A percentile compares a stretch with the other conserved stretches of the same genome.
Evolutionary conservation across 2,888 invertebrate species (phyloP).

Genomic region (Stratiomys singularior): DNA sequence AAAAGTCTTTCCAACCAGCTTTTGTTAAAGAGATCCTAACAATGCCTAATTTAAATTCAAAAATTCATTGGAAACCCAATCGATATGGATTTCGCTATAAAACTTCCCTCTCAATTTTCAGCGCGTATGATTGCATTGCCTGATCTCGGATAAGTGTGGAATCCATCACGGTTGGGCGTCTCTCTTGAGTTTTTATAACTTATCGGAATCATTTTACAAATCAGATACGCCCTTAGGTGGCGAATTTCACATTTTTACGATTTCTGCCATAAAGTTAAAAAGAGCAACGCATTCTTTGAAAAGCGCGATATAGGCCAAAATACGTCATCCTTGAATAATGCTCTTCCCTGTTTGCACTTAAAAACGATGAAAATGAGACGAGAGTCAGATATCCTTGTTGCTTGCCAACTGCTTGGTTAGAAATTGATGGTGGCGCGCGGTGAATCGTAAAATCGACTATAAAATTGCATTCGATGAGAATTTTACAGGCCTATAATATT

Average conservation of each 20-base stretch:
- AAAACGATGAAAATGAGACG: conserved; percentile 10
- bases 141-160: not conserved
- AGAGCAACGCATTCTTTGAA: conserved; percentile 6
- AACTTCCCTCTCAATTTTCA: too few relatives aligned
- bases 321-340: not conserved
- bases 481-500: conserved; percentile 44
- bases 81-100: too few relatives aligned
- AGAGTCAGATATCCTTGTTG: not conserved
- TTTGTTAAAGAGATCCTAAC: too few relatives aligned
- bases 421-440: conserved; percentile 11
- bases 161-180: not conserved
- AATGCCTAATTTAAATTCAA: too few relatives aligned
- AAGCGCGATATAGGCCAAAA: conserved; percentile 8
- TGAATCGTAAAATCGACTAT: conserved; percentile 45
- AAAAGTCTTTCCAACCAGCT: too few relatives aligned
- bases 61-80: too few relatives aligned
- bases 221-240: conserved; percentile 45
- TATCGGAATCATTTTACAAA: conserved; percentile 40
- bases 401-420: conserved; percentile 1
- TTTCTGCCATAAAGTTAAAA: conserved; percentile 41
- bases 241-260: conserved; percentile 37
- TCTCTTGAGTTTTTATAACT: conserved; percentile 9
- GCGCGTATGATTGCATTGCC: too few relatives aligned
- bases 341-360: not conserved
- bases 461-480: conserved; percentile 42